phyloP scores from a whole-genome alignment of 1,140 invertebrate genomes.

The Stegodyphus dumicola region DNA sequence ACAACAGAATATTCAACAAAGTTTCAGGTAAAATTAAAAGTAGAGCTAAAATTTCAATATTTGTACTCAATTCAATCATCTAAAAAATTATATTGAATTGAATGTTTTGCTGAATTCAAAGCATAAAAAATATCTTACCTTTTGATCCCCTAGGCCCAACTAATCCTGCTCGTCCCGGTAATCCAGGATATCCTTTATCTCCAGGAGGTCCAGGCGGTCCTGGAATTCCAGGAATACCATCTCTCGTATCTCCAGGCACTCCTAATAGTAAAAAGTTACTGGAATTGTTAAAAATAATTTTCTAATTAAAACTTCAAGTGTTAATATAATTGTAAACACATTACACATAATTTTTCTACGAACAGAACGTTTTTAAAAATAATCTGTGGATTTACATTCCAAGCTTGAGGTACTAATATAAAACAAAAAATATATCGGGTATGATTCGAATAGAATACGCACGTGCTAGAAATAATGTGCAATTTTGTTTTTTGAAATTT shows the following conservation, averaged over 20 bases:
- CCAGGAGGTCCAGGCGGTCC: slow-evolving; percentile 70
- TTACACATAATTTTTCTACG: not conserved
- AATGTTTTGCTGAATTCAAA: not conserved
- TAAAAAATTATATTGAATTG: not conserved
- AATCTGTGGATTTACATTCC: not conserved
- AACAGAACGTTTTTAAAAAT: not conserved
- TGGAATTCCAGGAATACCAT: slow-evolving; percentile 53
- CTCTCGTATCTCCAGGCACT: slow-evolving; percentile 24
- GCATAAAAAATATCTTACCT: slow-evolving; percentile 6
- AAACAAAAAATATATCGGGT: too few species aligned
- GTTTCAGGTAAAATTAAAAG: not conserved
- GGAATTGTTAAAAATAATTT: not conserved
- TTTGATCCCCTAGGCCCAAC: slow-evolving; percentile 70
- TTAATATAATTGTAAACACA: not conserved
- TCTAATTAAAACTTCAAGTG: not conserved
- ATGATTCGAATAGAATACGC: too few species aligned
- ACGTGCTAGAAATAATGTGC: too few species aligned
- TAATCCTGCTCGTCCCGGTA: slow-evolving; percentile 70
- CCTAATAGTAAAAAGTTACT: not conserved
- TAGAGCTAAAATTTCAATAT: not conserved
- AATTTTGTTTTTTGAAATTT: too few species aligned
- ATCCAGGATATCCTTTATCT: slow-evolving; percentile 28
- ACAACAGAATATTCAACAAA: not conserved
- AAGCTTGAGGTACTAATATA: too few species aligned
- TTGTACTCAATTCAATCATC: not conserved